phyloP scores from a whole-genome alignment of 2,797 vertebrate species.

The Lindbergichthys nudifrons region DNA sequence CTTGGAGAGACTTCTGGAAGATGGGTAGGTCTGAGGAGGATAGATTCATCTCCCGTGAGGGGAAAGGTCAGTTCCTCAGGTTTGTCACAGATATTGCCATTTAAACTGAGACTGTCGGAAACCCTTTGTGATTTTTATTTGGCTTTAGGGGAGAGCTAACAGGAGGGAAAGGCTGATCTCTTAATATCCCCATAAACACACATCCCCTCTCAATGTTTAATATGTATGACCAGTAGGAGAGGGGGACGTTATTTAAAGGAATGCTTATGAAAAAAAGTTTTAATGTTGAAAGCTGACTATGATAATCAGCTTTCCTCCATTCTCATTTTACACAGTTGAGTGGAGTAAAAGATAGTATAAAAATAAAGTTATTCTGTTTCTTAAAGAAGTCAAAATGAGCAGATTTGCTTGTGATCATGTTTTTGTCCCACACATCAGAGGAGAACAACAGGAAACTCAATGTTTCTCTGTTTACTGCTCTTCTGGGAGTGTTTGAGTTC shows the following conservation, averaged over 20 bases:
- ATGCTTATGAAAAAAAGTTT: neutral
- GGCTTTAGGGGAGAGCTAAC: slow-evolving; percentile 8
- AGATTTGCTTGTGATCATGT: too few relatives aligned
- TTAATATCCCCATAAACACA: slow-evolving; percentile 6
- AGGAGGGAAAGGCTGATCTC: slow-evolving; percentile 7
- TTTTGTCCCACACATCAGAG: neutral
- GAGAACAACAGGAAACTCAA: neutral
- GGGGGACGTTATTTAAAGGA: neutral
- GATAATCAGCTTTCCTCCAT: neutral
- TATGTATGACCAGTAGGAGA: neutral
- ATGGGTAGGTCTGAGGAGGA: slow-evolving; percentile 41
- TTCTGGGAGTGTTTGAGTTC: neutral
- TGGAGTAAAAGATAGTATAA: too few relatives aligned
- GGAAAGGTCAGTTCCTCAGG: slow-evolving; percentile 43
- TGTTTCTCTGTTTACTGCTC: neutral
- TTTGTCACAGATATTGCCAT: slow-evolving; percentile 36
- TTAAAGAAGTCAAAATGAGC: too few relatives aligned
- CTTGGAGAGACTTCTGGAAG: slow-evolving; percentile 52
- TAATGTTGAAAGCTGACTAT: neutral
- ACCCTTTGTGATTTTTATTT: slow-evolving; percentile 38
- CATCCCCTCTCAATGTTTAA: slow-evolving; percentile 7
- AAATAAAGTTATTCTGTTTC: too few relatives aligned
- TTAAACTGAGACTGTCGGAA: slow-evolving; percentile 33
- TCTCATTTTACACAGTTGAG: too few relatives aligned
- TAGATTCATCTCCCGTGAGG: slow-evolving; percentile 41